Evolutionary conservation across 2,113 vertebrate genomes (phyloP), one percentile per base, ranked within the genome.

Genomic region (Arenaria interpres): DNA sequence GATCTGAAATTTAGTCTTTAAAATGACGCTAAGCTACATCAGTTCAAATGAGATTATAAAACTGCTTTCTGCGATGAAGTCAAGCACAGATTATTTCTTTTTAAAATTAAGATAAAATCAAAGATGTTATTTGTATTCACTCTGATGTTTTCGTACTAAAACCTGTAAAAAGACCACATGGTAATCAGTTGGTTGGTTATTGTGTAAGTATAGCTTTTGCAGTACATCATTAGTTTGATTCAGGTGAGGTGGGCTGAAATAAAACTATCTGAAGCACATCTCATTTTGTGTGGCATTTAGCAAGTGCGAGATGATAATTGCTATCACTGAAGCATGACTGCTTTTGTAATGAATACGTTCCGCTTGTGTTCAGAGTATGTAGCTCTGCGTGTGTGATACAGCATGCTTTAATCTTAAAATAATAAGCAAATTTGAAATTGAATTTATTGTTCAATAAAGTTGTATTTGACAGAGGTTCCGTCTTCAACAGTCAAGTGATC

Each of bases 341-440:
- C 90, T 90, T 78, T 90, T 90, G 83, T 89, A 85, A 92, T 67
- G 73, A 95, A 78, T 33, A 21, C 94, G 89, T 89, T 63, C 72
- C 7, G 2, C 83, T 62, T 12, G 63, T 1, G 1, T 71, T 63
- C 46, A 12, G 74, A 35, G 27, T 14, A 5, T 12, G 66, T 14
- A 46, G 62, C 77, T 88, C 45, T 16, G 21, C 30, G 43, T 60
- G 51, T 67, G 68, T 64, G 63, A 84, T 51, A 75, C 64, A 73
- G 72, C 64, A 7, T 43, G 51, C 73, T 84, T 87, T 84, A 53
- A 87, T 87, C 89, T 86, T 60, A 81, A 92, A 94, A 97, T 85
- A 90, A 95, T 74, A 84, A 84, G 48, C 48, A 78, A 68, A 89
- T 89, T 60, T 81, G 39, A 89, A 90, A 90, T 45, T 68, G 41